phyloP scores from a whole-genome alignment of 2,113 vertebrate species.

The Muntiacus muntjak region DNA sequence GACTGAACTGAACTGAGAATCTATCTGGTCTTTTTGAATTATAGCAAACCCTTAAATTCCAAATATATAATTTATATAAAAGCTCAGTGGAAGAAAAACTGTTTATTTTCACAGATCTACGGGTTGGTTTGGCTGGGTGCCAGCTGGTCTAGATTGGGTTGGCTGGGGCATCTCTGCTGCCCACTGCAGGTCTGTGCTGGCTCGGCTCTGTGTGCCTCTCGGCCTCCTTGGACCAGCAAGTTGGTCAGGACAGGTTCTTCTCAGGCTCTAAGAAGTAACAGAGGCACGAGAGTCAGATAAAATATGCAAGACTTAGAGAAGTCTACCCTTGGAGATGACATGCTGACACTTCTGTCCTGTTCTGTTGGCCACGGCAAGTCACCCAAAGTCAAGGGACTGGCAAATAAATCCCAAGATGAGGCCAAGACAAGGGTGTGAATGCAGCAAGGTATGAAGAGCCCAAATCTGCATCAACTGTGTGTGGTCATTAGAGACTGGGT shows the following conservation, averaged over 20 bases:
- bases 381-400: not conserved
- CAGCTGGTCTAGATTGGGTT: not conserved
- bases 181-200: not conserved
- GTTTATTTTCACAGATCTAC: not conserved
- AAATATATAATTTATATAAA: not conserved
- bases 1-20: not conserved
- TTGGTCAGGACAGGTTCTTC: not conserved
- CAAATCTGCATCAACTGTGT: not conserved
- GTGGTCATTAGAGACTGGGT: not conserved
- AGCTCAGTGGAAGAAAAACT: not conserved
- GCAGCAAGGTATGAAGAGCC: not conserved
- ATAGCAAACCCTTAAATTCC: not conserved
- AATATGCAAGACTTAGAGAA: not conserved
- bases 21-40: not conserved
- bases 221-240: not conserved
- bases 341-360: not conserved
- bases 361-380: not conserved
- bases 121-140: not conserved
- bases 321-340: not conserved
- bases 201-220: not conserved
- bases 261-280: not conserved
- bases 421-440: not conserved
- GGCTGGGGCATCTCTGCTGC: not conserved
- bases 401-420: not conserved
- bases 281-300: not conserved